phyloP scores from a whole-genome alignment of 2,888 invertebrate species.

The Lycocerus yunnanus region DNA sequence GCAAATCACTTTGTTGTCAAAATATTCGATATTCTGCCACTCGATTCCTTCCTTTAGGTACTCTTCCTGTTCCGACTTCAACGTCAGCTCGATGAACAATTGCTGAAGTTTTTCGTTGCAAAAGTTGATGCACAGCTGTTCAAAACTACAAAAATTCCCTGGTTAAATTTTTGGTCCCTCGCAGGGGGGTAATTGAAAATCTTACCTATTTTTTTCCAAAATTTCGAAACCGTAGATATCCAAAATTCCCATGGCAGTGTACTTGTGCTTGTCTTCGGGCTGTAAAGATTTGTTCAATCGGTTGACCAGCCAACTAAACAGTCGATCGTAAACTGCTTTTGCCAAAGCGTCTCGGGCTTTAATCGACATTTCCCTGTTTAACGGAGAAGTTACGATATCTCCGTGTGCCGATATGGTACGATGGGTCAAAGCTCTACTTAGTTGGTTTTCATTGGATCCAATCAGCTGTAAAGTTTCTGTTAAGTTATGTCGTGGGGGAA shows the following conservation, averaged over 20 bases:
- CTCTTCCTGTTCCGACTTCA: conserved; percentile 92
- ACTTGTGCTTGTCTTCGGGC: conserved; percentile 60
- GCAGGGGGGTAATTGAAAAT: too few relatives aligned
- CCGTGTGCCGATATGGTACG: conserved; percentile 86
- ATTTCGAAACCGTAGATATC: conserved; percentile 97
- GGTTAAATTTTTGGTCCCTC: background rate
- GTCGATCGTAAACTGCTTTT: conserved; percentile 88
- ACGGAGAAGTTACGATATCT: conserved; percentile 80
- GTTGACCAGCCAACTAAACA: conserved; percentile 88
- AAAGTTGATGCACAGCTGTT: conserved; percentile 94
- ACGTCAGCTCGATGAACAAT: conserved; percentile 87
- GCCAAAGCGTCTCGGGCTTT: conserved; percentile 89
- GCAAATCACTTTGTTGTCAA: conserved; percentile 93
- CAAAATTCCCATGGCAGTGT: conserved; percentile 83
- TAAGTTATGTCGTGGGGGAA: background rate
- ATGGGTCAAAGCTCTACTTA: conserved; percentile 77
- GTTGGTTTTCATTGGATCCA: conserved; percentile 67
- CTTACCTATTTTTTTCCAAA: conserved; percentile 82
- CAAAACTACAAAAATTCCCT: conserved; percentile 64
- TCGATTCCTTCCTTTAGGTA: conserved; percentile 89
- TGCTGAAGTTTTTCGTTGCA: conserved; percentile 96
- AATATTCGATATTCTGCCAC: conserved; percentile 88
- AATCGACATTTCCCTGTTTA: conserved; percentile 79
- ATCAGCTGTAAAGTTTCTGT: conserved; percentile 65
- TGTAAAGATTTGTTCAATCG: conserved; percentile 78